phyloP scores from a whole-genome alignment of 2,113 vertebrate genomes.

The Geococcyx californianus region DNA sequence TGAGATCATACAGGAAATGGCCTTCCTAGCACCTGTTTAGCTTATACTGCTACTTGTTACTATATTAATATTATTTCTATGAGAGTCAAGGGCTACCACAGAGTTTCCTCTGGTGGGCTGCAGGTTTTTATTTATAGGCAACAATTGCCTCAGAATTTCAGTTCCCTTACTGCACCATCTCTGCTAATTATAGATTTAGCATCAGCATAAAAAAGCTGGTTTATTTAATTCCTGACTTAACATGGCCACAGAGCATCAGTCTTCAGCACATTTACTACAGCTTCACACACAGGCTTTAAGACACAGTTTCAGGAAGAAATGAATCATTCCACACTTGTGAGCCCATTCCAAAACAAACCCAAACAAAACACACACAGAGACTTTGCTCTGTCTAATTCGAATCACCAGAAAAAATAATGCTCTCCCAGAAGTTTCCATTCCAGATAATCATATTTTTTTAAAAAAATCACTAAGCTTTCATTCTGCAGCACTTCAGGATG shows the following conservation, averaged over 20 bases:
- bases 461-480: neutral
- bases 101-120: neutral
- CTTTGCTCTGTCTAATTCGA: neutral
- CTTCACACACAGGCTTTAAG: neutral
- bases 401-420: neutral
- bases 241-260: neutral
- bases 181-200: neutral
- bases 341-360: neutral
- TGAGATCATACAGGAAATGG: neutral
- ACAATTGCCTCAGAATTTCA: no score
- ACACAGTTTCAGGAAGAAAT: neutral
- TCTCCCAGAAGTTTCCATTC: neutral
- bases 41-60: neutral
- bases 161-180: neutral
- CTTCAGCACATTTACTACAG: neutral
- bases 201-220: neutral
- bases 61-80: accelerated
- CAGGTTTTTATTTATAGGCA: neutral
- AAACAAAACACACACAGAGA: neutral
- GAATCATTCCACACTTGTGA: neutral
- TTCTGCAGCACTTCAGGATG: neutral
- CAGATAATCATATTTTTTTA: neutral
- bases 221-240: neutral
- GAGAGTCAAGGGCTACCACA: neutral
- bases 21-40: neutral